Conservation (phyloP, 2,888 invertebrate species). For the Napeogenes sylphis region DNA sequence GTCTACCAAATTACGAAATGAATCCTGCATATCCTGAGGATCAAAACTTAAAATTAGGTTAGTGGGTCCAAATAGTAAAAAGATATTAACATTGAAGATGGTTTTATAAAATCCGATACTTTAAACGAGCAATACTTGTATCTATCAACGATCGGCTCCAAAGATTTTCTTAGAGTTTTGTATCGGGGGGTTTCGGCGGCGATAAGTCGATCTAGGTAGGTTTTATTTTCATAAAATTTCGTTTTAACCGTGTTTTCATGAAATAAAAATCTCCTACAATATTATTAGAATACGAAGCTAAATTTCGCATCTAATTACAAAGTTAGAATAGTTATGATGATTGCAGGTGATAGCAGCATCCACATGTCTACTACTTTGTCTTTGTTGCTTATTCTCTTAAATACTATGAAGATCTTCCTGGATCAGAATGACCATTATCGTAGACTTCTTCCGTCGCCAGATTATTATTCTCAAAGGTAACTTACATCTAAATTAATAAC, state of each 20-base stretch:
- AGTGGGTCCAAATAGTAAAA: constrained; percentile 10
- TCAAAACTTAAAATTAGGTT: constrained; percentile 52
- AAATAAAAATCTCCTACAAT: no score
- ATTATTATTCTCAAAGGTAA: constrained; percentile 56
- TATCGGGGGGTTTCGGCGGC: no score
- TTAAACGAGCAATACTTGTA: no score
- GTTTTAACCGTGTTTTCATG: no score
- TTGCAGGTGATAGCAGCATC: constrained; percentile 54
- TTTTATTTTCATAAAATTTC: no score
- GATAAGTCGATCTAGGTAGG: no score
- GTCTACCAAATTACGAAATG: constrained; percentile 49
- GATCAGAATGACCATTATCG: constrained; percentile 39
- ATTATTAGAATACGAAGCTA: no score
- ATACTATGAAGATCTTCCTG: constrained; percentile 42
- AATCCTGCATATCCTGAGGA: constrained; percentile 54
- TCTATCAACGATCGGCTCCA: no score
- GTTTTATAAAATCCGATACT: no score
- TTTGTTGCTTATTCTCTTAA: constrained; percentile 51
- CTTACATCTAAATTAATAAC: not conserved
- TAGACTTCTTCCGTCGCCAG: constrained; percentile 47
- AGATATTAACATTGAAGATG: not conserved
- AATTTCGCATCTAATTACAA: no score
- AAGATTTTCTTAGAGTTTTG: no score
- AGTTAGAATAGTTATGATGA: no score
- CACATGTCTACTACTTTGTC: constrained; percentile 49